A percentile compares a stretch with the other conserved stretches of the same genome.
phyloP scores from a whole-genome alignment of 2,888 invertebrate genomes.

The Nebria salina region DNA sequence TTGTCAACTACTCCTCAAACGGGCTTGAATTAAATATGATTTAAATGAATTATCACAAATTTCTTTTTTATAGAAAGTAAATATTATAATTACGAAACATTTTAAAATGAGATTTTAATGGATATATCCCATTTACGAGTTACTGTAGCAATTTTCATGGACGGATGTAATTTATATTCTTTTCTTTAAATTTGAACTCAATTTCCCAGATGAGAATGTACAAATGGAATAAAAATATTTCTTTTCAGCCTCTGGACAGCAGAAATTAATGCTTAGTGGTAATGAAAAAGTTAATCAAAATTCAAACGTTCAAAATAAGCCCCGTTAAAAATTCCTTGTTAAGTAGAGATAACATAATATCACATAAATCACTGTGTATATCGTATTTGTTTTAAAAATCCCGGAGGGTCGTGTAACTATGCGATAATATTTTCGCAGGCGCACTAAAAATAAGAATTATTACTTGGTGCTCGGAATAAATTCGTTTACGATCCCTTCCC shows the following conservation, averaged over 20 bases:
- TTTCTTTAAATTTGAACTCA: no score
- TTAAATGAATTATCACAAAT: no score
- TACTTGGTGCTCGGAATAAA: conserved; percentile 4
- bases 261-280: neutral
- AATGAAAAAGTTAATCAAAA: neutral
- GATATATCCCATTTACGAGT: no score
- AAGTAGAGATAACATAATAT: neutral
- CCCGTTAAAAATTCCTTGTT: neutral
- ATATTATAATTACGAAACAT: no score
- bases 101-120: no score
- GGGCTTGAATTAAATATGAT: no score
- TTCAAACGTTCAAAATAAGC: neutral
- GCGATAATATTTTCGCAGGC: conserved; percentile 10
- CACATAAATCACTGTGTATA: neutral
- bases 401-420: conserved; percentile 11
- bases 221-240: neutral
- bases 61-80: no score
- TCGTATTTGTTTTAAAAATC: conserved; percentile 17
- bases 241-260: neutral
- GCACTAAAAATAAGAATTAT: conserved; percentile 13
- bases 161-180: no score
- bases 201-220: no score
- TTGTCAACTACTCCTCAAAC: no score
- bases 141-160: no score
- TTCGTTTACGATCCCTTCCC: conserved; percentile 19